A percentile compares a stretch with the other conserved stretches of the same genome.
Evolutionary conservation across 1,140 invertebrate genomes (phyloP).

Genomic region (Drosophila kurseongensis): DNA sequence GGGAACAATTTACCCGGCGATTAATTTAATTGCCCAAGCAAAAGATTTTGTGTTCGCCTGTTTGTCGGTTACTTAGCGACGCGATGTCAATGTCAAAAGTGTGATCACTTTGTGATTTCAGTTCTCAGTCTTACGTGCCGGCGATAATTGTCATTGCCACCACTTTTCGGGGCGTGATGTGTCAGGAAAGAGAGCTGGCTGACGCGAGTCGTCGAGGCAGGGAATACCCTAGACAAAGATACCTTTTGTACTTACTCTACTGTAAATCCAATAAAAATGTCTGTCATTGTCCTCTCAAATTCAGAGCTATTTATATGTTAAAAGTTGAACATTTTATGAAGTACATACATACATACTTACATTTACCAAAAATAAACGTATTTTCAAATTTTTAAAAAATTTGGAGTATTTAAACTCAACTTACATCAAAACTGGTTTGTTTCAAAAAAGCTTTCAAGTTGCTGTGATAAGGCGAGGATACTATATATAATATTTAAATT

Average conservation of each 20-base stretch:
- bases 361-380: too few relatives aligned
- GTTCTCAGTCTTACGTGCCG: constrained; percentile 44
- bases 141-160: constrained; percentile 30
- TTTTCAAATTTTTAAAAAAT: too few relatives aligned
- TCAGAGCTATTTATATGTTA: too few relatives aligned
- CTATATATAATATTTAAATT: too few relatives aligned
- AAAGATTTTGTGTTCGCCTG: constrained; percentile 45
- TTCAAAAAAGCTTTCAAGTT: too few relatives aligned
- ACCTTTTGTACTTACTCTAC: background rate
- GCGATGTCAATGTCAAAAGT: constrained; percentile 57
- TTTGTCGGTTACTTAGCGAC: constrained; percentile 11
- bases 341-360: too few relatives aligned
- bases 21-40: constrained; percentile 68
- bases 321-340: too few relatives aligned
- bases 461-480: too few relatives aligned
- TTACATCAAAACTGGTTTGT: too few relatives aligned
- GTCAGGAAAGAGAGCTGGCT: background rate
- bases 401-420: too few relatives aligned
- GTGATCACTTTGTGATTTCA: constrained; percentile 26
- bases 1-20: constrained; percentile 44
- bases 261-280: background rate
- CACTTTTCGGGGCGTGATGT: constrained; percentile 4
- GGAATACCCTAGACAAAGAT: background rate
- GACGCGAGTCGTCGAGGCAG: background rate
- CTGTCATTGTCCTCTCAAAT: too few relatives aligned